phyloP scores from a whole-genome alignment of 2,888 invertebrate species.

The Tenthredo mesomela region DNA sequence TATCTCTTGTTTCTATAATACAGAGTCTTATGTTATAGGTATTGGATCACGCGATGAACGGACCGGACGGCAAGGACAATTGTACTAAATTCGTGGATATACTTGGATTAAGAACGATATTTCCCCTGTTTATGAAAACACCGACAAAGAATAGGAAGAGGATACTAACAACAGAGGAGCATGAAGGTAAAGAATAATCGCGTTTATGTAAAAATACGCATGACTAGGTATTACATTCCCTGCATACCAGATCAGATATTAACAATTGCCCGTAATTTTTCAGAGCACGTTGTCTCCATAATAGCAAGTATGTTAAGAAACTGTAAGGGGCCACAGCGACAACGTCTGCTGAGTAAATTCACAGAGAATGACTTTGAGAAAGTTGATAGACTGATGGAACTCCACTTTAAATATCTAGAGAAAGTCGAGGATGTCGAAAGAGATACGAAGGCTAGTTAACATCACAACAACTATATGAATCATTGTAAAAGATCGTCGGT shows the following conservation, averaged over 20 bases:
- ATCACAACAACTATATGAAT: slow-evolving; percentile 71
- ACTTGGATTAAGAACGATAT: slow-evolving; percentile 96
- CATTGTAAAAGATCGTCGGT: slow-evolving; percentile 19
- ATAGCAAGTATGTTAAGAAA: slow-evolving; percentile 96
- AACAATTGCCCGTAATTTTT: slow-evolving; percentile 38
- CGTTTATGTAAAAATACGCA: neutral
- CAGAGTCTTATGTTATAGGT: slow-evolving; percentile 74
- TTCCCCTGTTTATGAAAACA: slow-evolving; percentile 99
- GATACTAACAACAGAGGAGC: slow-evolving; percentile 91
- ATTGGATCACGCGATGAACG: slow-evolving; percentile 97
- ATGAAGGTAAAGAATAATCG: slow-evolving; percentile 84
- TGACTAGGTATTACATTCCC: neutral
- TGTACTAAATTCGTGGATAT: slow-evolving; percentile 99
- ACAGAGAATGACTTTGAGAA: slow-evolving; percentile 99
- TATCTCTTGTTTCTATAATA: neutral
- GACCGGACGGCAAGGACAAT: slow-evolving; percentile 95
- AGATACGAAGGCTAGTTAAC: slow-evolving; percentile 82
- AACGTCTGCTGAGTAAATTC: slow-evolving; percentile 96
- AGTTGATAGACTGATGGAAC: slow-evolving; percentile 96
- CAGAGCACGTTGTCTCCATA: slow-evolving; percentile 95
- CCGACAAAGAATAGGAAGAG: slow-evolving; percentile 91
- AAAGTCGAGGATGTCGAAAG: slow-evolving; percentile 90
- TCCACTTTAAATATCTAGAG: slow-evolving; percentile 98
- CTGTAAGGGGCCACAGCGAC: slow-evolving; percentile 93
- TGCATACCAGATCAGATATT: too few relatives aligned